Evolutionary conservation across 30 jellyfish, hydroid and myxozoan species (phyloP), one percentile per base, ranked within the genome.

Genomic region (Catostylus mosaicus): DNA sequence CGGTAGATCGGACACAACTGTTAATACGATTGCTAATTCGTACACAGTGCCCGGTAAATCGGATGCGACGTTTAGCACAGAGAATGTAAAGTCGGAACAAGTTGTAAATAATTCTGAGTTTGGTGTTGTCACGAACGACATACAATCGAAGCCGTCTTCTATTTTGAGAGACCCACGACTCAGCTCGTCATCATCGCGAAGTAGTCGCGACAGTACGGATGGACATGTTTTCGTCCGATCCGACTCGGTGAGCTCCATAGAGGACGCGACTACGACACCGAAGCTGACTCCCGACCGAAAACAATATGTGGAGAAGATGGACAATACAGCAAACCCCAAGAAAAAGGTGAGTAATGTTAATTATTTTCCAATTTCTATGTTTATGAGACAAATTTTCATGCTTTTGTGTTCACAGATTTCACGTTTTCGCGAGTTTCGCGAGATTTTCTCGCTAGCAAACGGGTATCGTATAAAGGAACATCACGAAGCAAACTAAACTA

Each of bases 171-270:
- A 82, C 43, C 92, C 92, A 24, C 72, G 92, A 23, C 65, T 82
- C 64, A 86, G 96, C 24, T 72, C 89, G 37, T 72, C 89, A 2
- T 86, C 96, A 11, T 86, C 96, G 0, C 71, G 96, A 68, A 77
- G 88, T 38, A 86, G 96, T 51, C 83, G 86, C 34, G 96, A 86
- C 30, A 86, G 96, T 37, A 11, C 38, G 6, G 92, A 82, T 57
- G 72, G 79, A 1, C 35, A 51, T 75, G 65, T 65, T 20, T 77
- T 86, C 26, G 36, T 57, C 33, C 57, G 90, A 35, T 86, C 96
- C 54, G 96, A 86, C 52, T 86, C 96, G 24, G 96, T 86, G 8
- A 67, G 96, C 70, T 86, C 96, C 6, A 45, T 86, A 10, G 96
- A 86, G 30, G 96, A 86, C 51, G 47, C 68, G 46, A 24, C 45